A percentile compares a stretch with the other conserved stretches of the same genome.
phyloP scores from a whole-genome alignment of 2,113 vertebrate genomes.

The Hydrochoerus hydrochaeris region DNA sequence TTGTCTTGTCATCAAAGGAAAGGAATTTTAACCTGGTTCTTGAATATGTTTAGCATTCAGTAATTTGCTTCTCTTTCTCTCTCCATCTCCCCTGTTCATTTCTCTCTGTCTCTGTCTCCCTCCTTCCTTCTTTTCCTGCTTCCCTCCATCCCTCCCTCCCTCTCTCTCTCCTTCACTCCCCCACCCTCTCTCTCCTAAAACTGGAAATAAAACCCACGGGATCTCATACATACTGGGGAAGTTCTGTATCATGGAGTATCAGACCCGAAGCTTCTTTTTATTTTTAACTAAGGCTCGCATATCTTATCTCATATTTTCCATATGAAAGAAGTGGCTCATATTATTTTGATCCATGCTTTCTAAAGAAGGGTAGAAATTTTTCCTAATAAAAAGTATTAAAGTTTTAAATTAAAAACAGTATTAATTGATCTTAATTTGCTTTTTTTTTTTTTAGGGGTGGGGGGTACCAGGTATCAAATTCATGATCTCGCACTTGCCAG shows the following conservation, averaged over 20 bases:
- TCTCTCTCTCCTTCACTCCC: background rate
- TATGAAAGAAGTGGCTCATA: background rate
- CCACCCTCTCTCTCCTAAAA: background rate
- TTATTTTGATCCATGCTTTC: background rate
- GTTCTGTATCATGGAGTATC: background rate
- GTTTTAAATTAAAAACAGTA: background rate
- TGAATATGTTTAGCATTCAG: slow-evolving; percentile 9
- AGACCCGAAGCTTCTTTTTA: background rate
- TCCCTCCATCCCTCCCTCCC: background rate
- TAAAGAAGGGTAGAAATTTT: background rate
- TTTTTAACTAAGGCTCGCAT: background rate
- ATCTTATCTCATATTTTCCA: background rate
- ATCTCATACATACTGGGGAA: background rate
- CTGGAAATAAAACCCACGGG: background rate
- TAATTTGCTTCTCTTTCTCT: background rate
- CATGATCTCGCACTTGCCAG: too few relatives aligned
- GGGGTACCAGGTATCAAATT: too few relatives aligned
- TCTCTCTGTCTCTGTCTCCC: background rate
- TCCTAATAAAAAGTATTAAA: background rate
- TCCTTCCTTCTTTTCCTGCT: background rate
- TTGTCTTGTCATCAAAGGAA: background rate
- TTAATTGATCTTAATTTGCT: background rate
- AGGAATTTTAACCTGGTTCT: background rate
- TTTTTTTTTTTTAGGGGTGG: too few relatives aligned
- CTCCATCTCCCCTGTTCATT: background rate